Base-by-base conservation (phyloP, 2,888 invertebrate genomes). In the Troides helena region DNA sequence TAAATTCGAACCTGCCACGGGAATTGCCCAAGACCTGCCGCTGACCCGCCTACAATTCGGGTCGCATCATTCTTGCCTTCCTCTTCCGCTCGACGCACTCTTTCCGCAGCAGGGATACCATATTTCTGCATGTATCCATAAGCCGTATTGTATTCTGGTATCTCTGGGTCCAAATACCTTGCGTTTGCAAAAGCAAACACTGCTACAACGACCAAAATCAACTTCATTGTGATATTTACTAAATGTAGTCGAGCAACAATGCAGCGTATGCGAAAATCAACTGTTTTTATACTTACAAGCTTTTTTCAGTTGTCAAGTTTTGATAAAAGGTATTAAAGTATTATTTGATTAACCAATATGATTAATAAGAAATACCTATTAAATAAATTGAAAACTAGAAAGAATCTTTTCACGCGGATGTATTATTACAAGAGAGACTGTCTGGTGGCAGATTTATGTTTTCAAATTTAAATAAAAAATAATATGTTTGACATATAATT, bases 71-170 rank as follows among this genome's bases (percentile, higher is more conserved):
- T 72, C 3, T 43, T 67, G 57, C 72, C 74, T 56, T 80, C 75
- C 65, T 78, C 76, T 73, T 87, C 86, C 2, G 78, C 77, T 50
- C 77, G 75, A 4, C 72, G 77, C 50, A 87, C 80, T 68, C 76
- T 77, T 62, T 85, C 80, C 3, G 80, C 85, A 68, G 74, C 73
- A 1, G 85, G 83, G 60, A 87, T 80, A 18, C 85, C 86, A 71
- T 77, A 75, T 50, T 78, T 84, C 30, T 75, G 72, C 23, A 85
- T 71, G 68, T 87, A 87, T 8, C 83, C 84, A 71, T 77, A 84
- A 2, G 78, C 81, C 0, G 80, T 77, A 62, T 74, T 72, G 14
- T 36, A 68, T 6, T 61, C 69, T 18, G 72, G 65, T 23, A 69
- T 30, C 21, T 72, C 71, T 67, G 74, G 70, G 58, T 79, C 75